Evolutionary conservation across 2,797 vertebrate genomes (phyloP).

Genomic region (Chiloscyllium punctatum): DNA sequence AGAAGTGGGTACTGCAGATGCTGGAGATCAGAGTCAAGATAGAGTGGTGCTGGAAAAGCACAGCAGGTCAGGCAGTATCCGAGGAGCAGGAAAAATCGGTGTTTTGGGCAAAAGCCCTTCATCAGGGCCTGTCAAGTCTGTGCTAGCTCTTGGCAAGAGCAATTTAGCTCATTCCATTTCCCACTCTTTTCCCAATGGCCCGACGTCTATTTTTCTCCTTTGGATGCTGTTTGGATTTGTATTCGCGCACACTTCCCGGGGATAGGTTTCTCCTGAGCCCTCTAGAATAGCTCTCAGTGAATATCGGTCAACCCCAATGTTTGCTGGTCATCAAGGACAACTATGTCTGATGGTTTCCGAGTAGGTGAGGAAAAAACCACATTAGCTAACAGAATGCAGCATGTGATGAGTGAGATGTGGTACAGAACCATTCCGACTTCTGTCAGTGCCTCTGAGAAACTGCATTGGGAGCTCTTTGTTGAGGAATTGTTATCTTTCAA

Average conservation of each 20-base stretch:
- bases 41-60: too few species aligned
- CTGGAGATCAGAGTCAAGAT: too few species aligned
- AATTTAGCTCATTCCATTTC: too few species aligned
- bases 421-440: not conserved
- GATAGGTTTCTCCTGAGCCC: not conserved
- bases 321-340: not conserved
- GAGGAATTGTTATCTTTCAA: not conserved
- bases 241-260: not conserved
- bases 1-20: too few species aligned
- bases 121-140: too few species aligned
- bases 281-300: not conserved
- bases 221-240: too few species aligned
- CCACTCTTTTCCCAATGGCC: too few species aligned
- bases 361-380: not conserved
- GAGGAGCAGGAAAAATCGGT: too few species aligned
- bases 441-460: not conserved
- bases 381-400: not conserved
- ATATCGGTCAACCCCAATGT: not conserved
- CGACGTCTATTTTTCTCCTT: too few species aligned
- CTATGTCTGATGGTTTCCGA: not conserved
- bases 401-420: not conserved
- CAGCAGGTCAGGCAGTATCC: too few species aligned
- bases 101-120: too few species aligned
- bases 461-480: not conserved
- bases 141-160: too few species aligned